Evolutionary conservation across 2,888 invertebrate genomes (phyloP).

Genomic region (Rhagophthalmus giganteus): DNA sequence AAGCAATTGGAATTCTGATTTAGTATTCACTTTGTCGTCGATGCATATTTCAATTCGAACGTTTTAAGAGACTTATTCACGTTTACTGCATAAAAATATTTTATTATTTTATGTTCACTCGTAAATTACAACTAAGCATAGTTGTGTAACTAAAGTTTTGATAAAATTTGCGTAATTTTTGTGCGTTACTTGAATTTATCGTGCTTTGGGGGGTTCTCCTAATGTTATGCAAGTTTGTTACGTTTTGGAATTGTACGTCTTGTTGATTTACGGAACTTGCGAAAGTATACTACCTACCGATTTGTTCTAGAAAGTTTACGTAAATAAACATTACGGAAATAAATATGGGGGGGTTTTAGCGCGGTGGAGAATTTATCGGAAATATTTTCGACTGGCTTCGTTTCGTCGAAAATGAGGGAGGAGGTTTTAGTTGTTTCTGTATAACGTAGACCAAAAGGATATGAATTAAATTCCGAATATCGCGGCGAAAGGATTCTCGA

Average conservation of each 20-base stretch:
- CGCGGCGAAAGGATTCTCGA: too few species aligned
- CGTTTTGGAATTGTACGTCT: neutral
- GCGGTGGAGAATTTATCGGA: too few species aligned
- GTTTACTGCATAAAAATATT: slow-evolving; percentile 37
- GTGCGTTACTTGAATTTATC: slow-evolving; percentile 26
- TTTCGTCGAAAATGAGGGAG: too few species aligned
- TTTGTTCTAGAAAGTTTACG: too few species aligned
- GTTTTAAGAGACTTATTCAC: slow-evolving; percentile 27
- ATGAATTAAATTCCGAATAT: too few species aligned
- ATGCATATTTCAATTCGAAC: slow-evolving; percentile 21
- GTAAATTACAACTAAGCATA: slow-evolving; percentile 30
- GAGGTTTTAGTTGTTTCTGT: too few species aligned
- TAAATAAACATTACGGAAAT: too few species aligned
- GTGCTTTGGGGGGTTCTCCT: slow-evolving; percentile 13
- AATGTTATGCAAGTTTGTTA: neutral
- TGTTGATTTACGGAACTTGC: too few species aligned
- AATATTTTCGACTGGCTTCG: too few species aligned
- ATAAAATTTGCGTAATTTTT: slow-evolving; percentile 33
- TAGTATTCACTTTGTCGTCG: slow-evolving; percentile 18
- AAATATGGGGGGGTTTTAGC: too few species aligned
- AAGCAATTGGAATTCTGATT: slow-evolving; percentile 25
- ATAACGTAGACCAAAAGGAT: too few species aligned
- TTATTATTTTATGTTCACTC: slow-evolving; percentile 37
- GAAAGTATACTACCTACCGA: neutral
- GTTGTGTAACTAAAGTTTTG: slow-evolving; percentile 35